phyloP scores from a whole-genome alignment of 1,140 invertebrate genomes.

The Apolygus lucorum region DNA sequence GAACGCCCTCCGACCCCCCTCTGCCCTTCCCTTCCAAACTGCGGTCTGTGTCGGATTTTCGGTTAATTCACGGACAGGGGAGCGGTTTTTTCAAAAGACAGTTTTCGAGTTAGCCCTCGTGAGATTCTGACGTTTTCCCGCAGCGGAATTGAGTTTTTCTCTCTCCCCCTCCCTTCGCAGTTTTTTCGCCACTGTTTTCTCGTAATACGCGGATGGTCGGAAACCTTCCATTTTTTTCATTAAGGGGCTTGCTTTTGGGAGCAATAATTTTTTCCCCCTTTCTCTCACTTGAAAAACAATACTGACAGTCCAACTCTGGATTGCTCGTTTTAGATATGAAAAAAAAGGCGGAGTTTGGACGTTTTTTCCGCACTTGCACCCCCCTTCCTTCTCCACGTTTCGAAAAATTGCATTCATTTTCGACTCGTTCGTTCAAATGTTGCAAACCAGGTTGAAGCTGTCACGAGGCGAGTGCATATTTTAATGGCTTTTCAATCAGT shows the following conservation, averaged over 20 bases:
- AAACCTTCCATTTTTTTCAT: slow-evolving; percentile 10
- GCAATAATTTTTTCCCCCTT: slow-evolving; percentile 12
- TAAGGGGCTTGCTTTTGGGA: slow-evolving; percentile 8
- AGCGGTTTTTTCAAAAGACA: slow-evolving; percentile 9
- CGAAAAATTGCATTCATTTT: no score
- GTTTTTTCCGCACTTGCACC: no score
- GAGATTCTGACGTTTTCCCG: slow-evolving; percentile 5
- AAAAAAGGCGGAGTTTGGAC: slow-evolving; percentile 1
- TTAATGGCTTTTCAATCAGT: no score
- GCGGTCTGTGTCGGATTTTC: slow-evolving; percentile 17
- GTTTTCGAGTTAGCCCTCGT: slow-evolving; percentile 9
- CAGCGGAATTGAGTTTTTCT: background rate
- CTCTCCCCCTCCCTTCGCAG: slow-evolving; percentile 1
- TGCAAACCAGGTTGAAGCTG: no score
- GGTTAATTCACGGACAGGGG: slow-evolving; percentile 19
- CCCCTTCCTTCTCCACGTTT: no score
- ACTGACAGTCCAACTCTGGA: slow-evolving; percentile 4
- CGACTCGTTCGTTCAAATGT: no score
- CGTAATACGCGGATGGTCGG: background rate
- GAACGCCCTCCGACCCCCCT: no score
- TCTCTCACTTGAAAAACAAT: background rate
- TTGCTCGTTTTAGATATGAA: slow-evolving; percentile 4
- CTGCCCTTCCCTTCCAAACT: slow-evolving; percentile 2
- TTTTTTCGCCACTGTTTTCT: background rate
- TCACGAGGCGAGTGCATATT: no score